These are phyloP conservation scores for Darevskia mixta DNA, from an alignment of 2,797 vertebrate genomes.

Conservation along the genomic window DNA sequence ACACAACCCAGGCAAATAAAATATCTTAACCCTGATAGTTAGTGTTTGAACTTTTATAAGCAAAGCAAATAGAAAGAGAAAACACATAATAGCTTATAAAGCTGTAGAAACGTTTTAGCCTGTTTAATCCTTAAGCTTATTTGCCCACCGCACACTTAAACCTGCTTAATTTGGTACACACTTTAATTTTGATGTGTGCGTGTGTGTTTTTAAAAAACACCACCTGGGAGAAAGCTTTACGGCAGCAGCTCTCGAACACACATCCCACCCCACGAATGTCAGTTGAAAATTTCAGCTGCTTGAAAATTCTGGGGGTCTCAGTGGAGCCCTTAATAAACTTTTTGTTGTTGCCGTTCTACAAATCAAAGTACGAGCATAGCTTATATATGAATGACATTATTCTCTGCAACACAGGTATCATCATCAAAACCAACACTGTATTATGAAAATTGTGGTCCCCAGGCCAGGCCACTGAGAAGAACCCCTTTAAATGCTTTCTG, in stretches of 20 bases:
- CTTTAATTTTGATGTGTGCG: conserved; percentile 53
- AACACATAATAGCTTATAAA: conserved; percentile 2
- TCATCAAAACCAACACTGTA: too few species aligned
- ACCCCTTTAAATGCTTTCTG: too few species aligned
- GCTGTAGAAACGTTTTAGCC: conserved; percentile 19
- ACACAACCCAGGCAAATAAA: conserved; percentile 52
- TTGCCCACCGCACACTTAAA: conserved; percentile 57
- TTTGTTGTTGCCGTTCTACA: not conserved
- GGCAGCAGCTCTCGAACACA: not conserved
- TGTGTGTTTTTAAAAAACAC: not conserved
- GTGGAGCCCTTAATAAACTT: too few species aligned
- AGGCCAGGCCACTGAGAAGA: too few species aligned
- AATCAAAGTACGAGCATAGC: not conserved
- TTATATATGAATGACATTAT: not conserved
- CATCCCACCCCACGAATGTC: too few species aligned
- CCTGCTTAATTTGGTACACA: conserved; percentile 36
- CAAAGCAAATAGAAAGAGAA: conserved; percentile 54
- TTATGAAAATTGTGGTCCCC: too few species aligned
- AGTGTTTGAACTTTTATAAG: conserved; percentile 50
- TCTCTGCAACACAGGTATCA: too few species aligned
- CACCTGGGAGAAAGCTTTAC: not conserved
- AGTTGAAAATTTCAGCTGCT: too few species aligned
- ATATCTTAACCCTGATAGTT: conserved; percentile 46
- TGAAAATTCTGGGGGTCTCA: too few species aligned
- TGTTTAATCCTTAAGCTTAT: conserved; percentile 48